Base-by-base conservation (phyloP, 2,888 invertebrate species). In the Ariolimax columbianus region DNA sequence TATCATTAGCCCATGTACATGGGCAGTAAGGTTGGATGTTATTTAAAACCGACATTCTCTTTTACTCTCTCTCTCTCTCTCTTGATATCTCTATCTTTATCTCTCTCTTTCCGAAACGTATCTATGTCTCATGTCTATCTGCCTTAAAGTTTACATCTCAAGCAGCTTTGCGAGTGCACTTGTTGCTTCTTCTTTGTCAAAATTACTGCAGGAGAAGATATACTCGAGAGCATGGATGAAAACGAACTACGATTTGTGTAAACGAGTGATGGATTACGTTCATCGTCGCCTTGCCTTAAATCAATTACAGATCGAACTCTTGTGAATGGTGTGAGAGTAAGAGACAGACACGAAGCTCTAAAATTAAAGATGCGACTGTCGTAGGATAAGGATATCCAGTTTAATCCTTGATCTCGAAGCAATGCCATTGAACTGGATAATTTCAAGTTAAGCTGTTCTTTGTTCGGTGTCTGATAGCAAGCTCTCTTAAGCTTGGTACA, bases 51-150 rank as follows among this genome's bases (percentile, higher is more conserved):
- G 7, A 51, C 51, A 51, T 51, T 9, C 77, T n/a, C n/a, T n/a
- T n/a, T n/a, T n/a, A n/a, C n/a, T n/a, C n/a, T 38, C 43, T 43
- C 77, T n/a, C 77, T 38, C 47, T 77, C 77, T 43, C 77, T 77
- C 38, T 9, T 9, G 6, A n/a, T 23, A 9, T 51, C 51, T 51
- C 51, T 19, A 9, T 51, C 51, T 51, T 19, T 51, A 9, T 66
- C 30, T 33, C 30, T 66, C 3, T 66, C 66, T 66, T 19, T 14
- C 38, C 70, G 36, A 36, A 6, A 63, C 26, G n/a, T 63, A 11
- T 63, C 63, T 63, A 63, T 6, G n/a, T 63, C 51, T 63, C 63
- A 7, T 3, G 63, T 23, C 30, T 23, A 63, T 63, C n/a, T 63
- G 9, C n/a, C 3, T 30, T 9, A 63, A 30, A 17, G 51, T 51